Percentiles rank a stretch among this genome's conserved stretches.
Conservation (phyloP, 2,113 vertebrate species). For the Nyctibius bracteatus region DNA sequence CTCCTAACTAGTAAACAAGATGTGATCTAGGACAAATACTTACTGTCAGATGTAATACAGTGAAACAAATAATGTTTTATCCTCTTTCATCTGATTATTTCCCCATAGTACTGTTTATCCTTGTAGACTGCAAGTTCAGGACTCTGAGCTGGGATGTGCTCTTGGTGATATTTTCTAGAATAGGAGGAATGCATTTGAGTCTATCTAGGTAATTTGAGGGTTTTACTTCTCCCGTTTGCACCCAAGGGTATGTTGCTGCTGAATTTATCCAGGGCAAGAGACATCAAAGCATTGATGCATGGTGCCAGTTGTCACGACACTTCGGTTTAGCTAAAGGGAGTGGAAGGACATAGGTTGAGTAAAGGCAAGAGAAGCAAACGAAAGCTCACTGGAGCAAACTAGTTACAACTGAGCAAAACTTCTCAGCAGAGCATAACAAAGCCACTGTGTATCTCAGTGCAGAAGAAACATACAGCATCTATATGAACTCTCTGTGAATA, state of each 20-base stretch:
- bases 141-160: neutral
- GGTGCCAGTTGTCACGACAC: neutral
- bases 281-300: neutral
- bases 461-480: neutral
- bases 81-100: constrained; percentile 11
- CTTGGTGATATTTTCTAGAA: neutral
- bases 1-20: neutral
- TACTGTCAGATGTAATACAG: neutral
- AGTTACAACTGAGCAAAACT: neutral
- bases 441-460: neutral
- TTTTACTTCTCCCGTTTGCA: neutral
- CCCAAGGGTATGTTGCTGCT: neutral
- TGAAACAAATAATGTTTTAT: constrained; percentile 18
- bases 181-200: neutral
- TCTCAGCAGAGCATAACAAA: neutral
- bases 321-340: neutral
- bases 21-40: neutral
- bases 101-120: neutral
- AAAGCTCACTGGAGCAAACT: neutral
- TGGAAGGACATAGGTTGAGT: neutral
- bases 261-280: neutral
- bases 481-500: neutral
- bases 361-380: neutral
- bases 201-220: neutral
- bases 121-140: neutral